Percentiles rank a stretch among this genome's conserved stretches.
These are phyloP conservation scores for Limosa lapponica DNA, from an alignment of 2,797 vertebrate species.

Conservation along the genomic window DNA sequence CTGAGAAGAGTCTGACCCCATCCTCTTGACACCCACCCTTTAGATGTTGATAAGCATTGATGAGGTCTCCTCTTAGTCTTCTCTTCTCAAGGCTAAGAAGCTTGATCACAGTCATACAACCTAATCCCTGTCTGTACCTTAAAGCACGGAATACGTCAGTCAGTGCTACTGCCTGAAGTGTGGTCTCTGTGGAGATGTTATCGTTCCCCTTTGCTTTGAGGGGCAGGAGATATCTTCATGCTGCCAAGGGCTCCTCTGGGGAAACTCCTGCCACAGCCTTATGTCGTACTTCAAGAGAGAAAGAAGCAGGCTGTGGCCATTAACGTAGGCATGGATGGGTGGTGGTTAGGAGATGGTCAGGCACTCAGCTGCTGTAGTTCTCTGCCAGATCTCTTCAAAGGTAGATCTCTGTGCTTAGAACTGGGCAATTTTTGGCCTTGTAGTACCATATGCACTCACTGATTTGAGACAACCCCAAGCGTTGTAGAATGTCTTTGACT, in stretches of 20 bases:
- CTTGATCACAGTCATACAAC: accelerated
- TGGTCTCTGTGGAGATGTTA: neutral
- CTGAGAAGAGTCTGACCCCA: no score
- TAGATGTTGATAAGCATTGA: no score
- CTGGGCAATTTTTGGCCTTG: accelerated
- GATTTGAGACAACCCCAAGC: neutral
- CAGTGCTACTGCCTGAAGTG: neutral
- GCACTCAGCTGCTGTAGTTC: neutral
- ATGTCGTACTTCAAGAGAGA: neutral
- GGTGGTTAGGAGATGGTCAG: neutral
- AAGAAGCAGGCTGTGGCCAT: neutral
- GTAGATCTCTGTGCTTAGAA: neutral
- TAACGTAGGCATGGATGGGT: neutral
- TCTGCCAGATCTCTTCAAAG: neutral
- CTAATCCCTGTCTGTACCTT: neutral
- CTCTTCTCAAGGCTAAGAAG: neutral
- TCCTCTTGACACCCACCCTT: no score
- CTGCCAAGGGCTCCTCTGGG: neutral
- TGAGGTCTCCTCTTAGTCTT: no score
- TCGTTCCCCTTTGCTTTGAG: neutral
- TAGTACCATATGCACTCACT: neutral
- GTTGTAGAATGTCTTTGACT: neutral
- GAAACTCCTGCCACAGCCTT: neutral
- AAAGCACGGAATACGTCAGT: neutral
- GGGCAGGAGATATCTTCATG: neutral